phyloP scores from a whole-genome alignment of 2,888 invertebrate species.

The Cheilosia impressa region DNA sequence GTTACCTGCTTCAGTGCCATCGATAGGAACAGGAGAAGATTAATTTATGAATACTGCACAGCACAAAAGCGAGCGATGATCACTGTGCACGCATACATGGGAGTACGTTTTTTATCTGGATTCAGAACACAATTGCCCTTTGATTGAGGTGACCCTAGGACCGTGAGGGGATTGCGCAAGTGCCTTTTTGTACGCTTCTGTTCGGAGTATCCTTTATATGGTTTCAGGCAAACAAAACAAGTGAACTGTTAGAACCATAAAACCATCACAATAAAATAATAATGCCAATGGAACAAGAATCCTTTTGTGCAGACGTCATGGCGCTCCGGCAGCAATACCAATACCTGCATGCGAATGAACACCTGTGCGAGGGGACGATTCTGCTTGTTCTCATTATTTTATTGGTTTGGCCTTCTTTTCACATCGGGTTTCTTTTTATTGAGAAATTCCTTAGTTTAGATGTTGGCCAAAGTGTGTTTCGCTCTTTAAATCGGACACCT shows the following conservation, averaged over 20 bases:
- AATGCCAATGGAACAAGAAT: not conserved
- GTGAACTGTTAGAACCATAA: constrained; percentile 70
- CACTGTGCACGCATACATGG: constrained; percentile 44
- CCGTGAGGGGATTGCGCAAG: constrained; percentile 40
- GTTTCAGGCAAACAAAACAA: constrained; percentile 45
- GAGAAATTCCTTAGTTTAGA: not conserved
- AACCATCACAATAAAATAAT: constrained; percentile 50
- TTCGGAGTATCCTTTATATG: constrained; percentile 52
- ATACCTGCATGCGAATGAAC: constrained; percentile 59
- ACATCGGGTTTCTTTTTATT: not conserved
- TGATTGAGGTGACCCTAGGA: constrained; percentile 38
- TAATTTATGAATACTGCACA: constrained; percentile 57
- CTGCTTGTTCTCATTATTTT: constrained; percentile 63
- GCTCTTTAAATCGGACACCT: too few relatives aligned
- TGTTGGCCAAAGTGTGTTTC: not conserved
- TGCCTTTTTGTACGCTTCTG: constrained; percentile 69
- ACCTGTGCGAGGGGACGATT: constrained; percentile 54
- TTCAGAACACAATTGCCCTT: constrained; percentile 57
- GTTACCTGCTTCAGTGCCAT: constrained; percentile 51
- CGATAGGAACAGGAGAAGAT: constrained; percentile 27
- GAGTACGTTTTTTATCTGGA: constrained; percentile 39
- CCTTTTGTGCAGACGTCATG: constrained; percentile 69
- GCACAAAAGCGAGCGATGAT: constrained; percentile 58
- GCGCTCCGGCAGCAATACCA: constrained; percentile 58
- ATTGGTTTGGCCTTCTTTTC: constrained; percentile 45